Conservation (phyloP, 2,797 vertebrate genomes). For the Rhadinocentrus ornatus region DNA sequence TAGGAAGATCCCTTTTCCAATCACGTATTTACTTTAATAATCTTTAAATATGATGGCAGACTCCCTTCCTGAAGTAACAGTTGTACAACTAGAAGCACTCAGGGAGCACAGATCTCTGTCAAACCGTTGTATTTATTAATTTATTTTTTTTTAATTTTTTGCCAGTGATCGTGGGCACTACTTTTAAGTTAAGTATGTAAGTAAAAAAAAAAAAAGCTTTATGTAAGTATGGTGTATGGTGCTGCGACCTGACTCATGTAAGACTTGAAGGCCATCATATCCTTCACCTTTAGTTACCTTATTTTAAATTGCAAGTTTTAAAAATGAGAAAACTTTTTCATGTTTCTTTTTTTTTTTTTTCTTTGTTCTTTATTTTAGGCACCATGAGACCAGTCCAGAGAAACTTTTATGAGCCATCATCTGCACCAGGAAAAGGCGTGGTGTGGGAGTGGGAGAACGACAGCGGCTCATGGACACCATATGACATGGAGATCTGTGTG, state of each 20-base stretch:
- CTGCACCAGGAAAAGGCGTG: slow-evolving; percentile 93
- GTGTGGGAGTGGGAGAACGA: slow-evolving; percentile 99
- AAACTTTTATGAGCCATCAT: slow-evolving; percentile 96
- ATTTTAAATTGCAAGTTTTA: not conserved
- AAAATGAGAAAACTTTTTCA: slow-evolving; percentile 8
- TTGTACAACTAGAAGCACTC: no score
- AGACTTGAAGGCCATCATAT: not conserved
- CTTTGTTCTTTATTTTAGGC: slow-evolving; percentile 75
- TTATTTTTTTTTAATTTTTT: no score
- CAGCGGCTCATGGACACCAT: slow-evolving; percentile 92
- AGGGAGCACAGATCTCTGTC: no score
- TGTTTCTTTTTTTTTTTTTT: slow-evolving; percentile 18
- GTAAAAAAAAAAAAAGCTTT: no score
- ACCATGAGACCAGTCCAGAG: slow-evolving; percentile 95
- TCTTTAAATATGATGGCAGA: not conserved
- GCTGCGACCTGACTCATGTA: not conserved
- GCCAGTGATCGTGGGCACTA: no score
- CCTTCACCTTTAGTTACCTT: not conserved
- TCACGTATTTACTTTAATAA: slow-evolving; percentile 4
- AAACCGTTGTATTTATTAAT: no score
- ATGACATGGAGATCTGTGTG: slow-evolving; percentile 98
- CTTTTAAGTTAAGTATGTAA: no score
- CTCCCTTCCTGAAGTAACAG: not conserved
- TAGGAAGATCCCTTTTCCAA: slow-evolving; percentile 9
- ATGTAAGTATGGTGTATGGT: no score